These are phyloP conservation scores for Dryadula phaetusa DNA, from an alignment of 2,888 invertebrate genomes.

Conservation along the genomic window DNA sequence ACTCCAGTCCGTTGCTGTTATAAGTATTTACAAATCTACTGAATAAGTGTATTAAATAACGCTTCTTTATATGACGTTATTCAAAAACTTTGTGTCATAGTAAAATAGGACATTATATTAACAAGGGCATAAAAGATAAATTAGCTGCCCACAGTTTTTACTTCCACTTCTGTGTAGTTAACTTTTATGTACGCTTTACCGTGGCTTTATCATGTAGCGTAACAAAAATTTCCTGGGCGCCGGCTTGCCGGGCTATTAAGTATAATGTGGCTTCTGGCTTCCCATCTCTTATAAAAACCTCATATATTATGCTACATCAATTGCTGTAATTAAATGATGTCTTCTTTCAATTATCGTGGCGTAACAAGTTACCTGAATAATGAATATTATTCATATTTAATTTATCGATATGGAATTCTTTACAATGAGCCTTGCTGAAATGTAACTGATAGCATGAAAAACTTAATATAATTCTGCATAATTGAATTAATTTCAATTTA, in stretches of 20 bases:
- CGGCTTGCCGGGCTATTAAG: conserved; percentile 66
- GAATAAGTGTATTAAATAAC: conserved; percentile 5
- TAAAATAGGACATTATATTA: conserved; percentile 31
- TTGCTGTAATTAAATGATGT: conserved; percentile 17
- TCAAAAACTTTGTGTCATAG: not conserved
- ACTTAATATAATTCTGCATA: too few species aligned
- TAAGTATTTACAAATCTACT: not conserved
- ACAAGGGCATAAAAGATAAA: conserved; percentile 36
- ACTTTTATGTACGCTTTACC: conserved; percentile 52
- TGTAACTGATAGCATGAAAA: too few species aligned
- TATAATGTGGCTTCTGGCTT: conserved; percentile 55
- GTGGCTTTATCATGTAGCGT: conserved; percentile 54
- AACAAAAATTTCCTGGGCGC: conserved; percentile 63
- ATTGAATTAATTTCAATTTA: too few species aligned
- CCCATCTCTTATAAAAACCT: conserved; percentile 41
- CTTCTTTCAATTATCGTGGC: not conserved
- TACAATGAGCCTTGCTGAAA: too few species aligned
- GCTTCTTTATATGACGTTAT: not conserved
- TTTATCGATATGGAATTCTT: too few species aligned
- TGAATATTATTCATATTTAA: too few species aligned
- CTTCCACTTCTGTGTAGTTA: conserved; percentile 50
- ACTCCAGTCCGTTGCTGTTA: not conserved
- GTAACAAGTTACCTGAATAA: not conserved
- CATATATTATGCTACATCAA: conserved; percentile 28
- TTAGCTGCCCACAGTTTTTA: conserved; percentile 35